A percentile compares a stretch with the other conserved stretches of the same genome.
Conservation (phyloP, 2,113 vertebrate genomes). For the Menidia beryllina region DNA sequence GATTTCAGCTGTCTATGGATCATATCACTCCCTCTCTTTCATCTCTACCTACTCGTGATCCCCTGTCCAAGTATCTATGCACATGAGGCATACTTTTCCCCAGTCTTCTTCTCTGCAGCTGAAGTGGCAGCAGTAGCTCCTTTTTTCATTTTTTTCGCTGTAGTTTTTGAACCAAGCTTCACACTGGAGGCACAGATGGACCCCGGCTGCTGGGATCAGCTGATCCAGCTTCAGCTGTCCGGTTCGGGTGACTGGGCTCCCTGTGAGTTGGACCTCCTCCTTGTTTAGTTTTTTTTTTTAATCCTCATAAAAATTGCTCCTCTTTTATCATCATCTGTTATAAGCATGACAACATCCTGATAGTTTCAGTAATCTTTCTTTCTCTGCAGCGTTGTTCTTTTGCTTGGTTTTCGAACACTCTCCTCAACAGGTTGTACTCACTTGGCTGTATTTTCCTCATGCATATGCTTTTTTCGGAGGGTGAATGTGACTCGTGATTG, state of each 20-base stretch:
- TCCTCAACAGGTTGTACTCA: not conserved
- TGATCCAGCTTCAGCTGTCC: constrained; percentile 81
- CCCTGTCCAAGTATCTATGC: constrained; percentile 1
- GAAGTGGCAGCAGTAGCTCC: not conserved
- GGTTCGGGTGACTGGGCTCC: constrained; percentile 77
- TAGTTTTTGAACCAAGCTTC: constrained; percentile 37
- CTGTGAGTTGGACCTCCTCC: constrained; percentile 71
- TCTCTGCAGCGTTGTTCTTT: not conserved
- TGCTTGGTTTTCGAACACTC: not conserved
- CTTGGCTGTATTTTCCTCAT: not conserved
- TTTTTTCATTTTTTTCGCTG: constrained; percentile 7
- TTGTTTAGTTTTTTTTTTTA: constrained; percentile 1
- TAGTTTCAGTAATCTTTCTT: not conserved
- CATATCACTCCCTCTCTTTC: constrained; percentile 28
- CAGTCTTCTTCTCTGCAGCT: constrained; percentile 9
- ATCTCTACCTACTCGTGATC: constrained; percentile 4
- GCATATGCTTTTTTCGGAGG: not conserved
- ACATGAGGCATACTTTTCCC: constrained; percentile 21
- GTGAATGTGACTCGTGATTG: too few species aligned
- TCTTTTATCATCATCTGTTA: not conserved
- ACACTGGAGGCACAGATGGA: constrained; percentile 77
- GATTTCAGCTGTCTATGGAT: constrained; percentile 56
- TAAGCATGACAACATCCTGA: not conserved
- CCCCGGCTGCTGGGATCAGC: constrained; percentile 77
- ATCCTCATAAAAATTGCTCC: not conserved